Evolutionary conservation across 2,888 invertebrate species (phyloP).

Genomic region (Lapara coniferarum): DNA sequence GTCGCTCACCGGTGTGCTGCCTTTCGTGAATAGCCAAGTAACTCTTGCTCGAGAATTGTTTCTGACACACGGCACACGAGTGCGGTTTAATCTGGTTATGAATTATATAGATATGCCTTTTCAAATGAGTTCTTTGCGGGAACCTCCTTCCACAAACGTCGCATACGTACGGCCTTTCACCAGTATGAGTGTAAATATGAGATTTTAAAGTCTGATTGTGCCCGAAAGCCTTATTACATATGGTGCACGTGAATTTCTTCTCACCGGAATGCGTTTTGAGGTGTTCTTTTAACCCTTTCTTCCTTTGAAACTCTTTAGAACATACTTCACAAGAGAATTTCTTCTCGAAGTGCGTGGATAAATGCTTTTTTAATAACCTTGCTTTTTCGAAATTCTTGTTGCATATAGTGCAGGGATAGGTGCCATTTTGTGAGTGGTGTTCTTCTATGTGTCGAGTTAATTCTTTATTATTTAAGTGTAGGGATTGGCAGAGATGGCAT

Average conservation of each 20-base stretch:
- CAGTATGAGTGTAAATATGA: slow-evolving; percentile 71
- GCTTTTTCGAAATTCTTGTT: slow-evolving; percentile 58
- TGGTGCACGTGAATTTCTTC: slow-evolving; percentile 58
- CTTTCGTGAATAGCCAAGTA: slow-evolving; percentile 71
- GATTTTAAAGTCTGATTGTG: slow-evolving; percentile 74
- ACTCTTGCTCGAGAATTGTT: slow-evolving; percentile 73
- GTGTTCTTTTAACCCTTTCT: slow-evolving; percentile 71
- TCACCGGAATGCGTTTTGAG: slow-evolving; percentile 71
- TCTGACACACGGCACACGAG: slow-evolving; percentile 64
- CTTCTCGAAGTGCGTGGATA: slow-evolving; percentile 60
- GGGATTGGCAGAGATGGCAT: slow-evolving; percentile 60
- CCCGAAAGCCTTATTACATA: slow-evolving; percentile 65
- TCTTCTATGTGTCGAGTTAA: slow-evolving; percentile 61
- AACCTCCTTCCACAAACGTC: slow-evolving; percentile 71
- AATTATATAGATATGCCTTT: slow-evolving; percentile 71
- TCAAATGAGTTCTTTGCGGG: slow-evolving; percentile 69
- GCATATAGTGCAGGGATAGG: slow-evolving; percentile 64
- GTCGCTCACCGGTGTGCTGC: slow-evolving; percentile 68
- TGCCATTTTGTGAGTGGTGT: slow-evolving; percentile 50
- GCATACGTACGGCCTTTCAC: slow-evolving; percentile 70
- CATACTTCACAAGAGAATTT: slow-evolving; percentile 66
- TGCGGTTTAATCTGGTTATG: slow-evolving; percentile 69
- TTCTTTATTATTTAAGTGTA: slow-evolving; percentile 62
- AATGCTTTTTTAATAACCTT: slow-evolving; percentile 61
- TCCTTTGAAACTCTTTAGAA: slow-evolving; percentile 63